Evolutionary conservation across 2,888 invertebrate species (phyloP).

Genomic region (Ochropacha duplaris): DNA sequence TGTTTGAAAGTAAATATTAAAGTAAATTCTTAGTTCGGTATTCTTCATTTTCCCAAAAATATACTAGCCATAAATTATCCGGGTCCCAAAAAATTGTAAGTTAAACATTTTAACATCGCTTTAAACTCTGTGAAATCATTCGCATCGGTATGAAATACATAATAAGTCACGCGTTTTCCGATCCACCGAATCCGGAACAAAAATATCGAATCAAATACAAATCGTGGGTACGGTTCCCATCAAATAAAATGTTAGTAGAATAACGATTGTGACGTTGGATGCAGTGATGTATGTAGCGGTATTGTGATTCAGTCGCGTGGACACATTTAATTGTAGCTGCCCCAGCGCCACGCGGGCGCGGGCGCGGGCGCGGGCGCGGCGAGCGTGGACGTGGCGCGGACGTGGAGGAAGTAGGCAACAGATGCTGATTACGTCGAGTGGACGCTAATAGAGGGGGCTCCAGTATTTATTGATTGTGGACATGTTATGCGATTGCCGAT

Average conservation of each 20-base stretch:
- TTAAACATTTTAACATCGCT: not conserved
- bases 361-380: not conserved
- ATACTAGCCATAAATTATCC: too few relatives aligned
- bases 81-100: too few relatives aligned
- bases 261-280: constrained; percentile 35
- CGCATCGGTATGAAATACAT: constrained; percentile 18
- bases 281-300: constrained; percentile 51
- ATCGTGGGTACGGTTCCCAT: constrained; percentile 42
- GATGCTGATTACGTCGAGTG: constrained; percentile 18
- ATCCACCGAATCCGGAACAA: constrained; percentile 51
- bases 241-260: constrained; percentile 44
- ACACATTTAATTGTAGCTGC: constrained; percentile 76
- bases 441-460: constrained; percentile 24
- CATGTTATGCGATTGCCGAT: not conserved
- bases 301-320: constrained; percentile 67
- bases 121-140: not conserved
- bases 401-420: constrained; percentile 20
- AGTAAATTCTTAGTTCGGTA: too few relatives aligned
- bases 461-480: constrained; percentile 3
- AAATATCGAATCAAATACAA: constrained; percentile 57
- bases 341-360: constrained; percentile 10
- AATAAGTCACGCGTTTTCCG: constrained; percentile 43
- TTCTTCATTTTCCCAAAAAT: too few relatives aligned
- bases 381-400: constrained; percentile 3
- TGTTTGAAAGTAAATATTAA: too few relatives aligned